phyloP scores from a whole-genome alignment of 2,797 vertebrate genomes.

The Parauchenoglanis punctatus region DNA sequence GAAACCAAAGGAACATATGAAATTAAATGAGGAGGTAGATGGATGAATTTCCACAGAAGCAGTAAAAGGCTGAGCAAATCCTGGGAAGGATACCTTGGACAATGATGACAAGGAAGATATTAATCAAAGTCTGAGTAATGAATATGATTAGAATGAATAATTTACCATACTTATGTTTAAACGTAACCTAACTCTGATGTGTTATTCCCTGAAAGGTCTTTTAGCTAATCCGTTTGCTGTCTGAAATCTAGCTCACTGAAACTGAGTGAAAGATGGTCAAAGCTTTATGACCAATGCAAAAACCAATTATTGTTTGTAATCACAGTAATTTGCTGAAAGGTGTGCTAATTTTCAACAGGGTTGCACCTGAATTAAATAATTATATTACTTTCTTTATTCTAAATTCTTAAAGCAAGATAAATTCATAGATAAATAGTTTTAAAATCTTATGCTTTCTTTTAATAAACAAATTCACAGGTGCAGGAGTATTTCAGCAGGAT shows the following conservation, averaged over 20 bases:
- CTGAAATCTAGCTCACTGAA: neutral
- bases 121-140: neutral
- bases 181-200: neutral
- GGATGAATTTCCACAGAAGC: neutral
- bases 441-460: too few species aligned
- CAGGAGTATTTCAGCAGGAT: neutral
- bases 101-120: neutral
- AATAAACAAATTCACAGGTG: neutral
- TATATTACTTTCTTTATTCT: neutral
- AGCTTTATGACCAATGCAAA: neutral
- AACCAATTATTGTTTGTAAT: neutral
- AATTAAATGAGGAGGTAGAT: neutral
- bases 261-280: neutral
- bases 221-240: neutral
- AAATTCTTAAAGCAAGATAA: neutral
- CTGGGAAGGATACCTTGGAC: neutral
- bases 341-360: neutral
- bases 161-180: neutral
- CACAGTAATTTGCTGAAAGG: neutral
- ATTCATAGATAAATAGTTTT: neutral
- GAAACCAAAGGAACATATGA: neutral
- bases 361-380: neutral
- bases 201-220: too few species aligned
- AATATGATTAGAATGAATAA: neutral
- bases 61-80: neutral